These are phyloP conservation scores for Pangasius larnaudii DNA, from an alignment of 2,797 vertebrate species.

Conservation along the genomic window DNA sequence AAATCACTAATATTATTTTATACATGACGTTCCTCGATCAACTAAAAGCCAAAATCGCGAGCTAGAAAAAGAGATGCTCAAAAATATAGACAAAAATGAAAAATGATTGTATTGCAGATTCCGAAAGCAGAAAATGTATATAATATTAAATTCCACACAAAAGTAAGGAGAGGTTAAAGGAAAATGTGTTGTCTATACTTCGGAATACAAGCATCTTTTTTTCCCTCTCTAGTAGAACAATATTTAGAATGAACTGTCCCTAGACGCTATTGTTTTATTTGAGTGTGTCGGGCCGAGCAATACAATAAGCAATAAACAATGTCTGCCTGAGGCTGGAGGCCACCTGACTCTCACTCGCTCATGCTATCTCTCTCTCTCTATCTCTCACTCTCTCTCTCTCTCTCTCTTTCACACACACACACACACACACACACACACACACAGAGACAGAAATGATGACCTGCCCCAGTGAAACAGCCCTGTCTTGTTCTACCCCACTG, in stretches of 20 bases:
- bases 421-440: background rate
- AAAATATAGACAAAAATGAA: background rate
- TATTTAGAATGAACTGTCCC: slow-evolving; percentile 52
- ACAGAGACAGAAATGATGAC: slow-evolving; percentile 61
- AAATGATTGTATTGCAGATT: background rate
- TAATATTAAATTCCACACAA: background rate
- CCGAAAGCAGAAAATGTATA: background rate
- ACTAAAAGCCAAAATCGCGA: slow-evolving; percentile 1
- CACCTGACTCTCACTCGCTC: slow-evolving; percentile 64
- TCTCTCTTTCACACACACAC: background rate
- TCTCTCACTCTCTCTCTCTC: slow-evolving; percentile 56
- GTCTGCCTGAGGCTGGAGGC: slow-evolving; percentile 67
- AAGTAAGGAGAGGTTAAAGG: slow-evolving; percentile 4
- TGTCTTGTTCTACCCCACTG: slow-evolving; percentile 60
- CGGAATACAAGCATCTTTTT: slow-evolving; percentile 39
- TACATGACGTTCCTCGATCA: slow-evolving; percentile 65
- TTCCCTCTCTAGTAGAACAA: slow-evolving; percentile 36
- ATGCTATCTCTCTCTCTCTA: slow-evolving; percentile 44
- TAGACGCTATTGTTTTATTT: slow-evolving; percentile 63
- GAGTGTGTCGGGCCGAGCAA: slow-evolving; percentile 60
- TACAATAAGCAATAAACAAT: slow-evolving; percentile 72
- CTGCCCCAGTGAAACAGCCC: slow-evolving; percentile 69
- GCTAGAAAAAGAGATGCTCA: background rate
- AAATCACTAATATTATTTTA: slow-evolving; percentile 80
- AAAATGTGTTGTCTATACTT: slow-evolving; percentile 12